phyloP scores from a whole-genome alignment of 2,113 vertebrate species.

The Ictalurus punctatus region DNA sequence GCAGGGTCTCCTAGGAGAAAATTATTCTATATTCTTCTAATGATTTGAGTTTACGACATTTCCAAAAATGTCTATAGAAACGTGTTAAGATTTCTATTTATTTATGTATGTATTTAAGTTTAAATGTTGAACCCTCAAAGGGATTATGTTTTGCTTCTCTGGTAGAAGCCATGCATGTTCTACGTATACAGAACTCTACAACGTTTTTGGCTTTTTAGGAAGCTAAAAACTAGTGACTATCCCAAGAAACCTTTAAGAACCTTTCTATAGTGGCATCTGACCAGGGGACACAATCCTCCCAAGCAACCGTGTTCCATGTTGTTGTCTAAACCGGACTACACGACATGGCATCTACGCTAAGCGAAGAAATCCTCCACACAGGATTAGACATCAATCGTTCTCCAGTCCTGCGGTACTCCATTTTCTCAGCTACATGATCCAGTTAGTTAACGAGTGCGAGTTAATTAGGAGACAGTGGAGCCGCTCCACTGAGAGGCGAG shows the following conservation, averaged over 20 bases:
- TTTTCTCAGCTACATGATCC: constrained; percentile 8
- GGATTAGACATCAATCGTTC: not conserved
- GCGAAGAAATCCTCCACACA: not conserved
- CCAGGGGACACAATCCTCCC: not conserved
- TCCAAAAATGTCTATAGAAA: not conserved
- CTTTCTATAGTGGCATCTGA: not conserved
- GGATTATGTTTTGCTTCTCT: not conserved
- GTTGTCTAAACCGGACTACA: not conserved
- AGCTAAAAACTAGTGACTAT: not conserved
- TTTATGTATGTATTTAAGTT: not conserved
- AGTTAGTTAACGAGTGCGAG: constrained; percentile 19
- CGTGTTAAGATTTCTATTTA: too few relatives aligned
- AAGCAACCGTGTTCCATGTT: not conserved
- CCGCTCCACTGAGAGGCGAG: constrained; percentile 6
- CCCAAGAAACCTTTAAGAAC: not conserved
- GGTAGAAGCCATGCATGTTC: not conserved
- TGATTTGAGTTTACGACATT: not conserved
- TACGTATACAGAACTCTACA: not conserved
- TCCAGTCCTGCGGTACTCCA: not conserved
- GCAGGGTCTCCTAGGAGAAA: too few relatives aligned
- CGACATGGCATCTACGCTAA: not conserved
- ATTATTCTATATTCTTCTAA: not conserved
- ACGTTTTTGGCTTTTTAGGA: not conserved
- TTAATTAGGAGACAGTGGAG: constrained; percentile 25
- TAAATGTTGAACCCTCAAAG: not conserved